phyloP scores from a whole-genome alignment of 2,797 vertebrate species.

The Danio aesculapii region DNA sequence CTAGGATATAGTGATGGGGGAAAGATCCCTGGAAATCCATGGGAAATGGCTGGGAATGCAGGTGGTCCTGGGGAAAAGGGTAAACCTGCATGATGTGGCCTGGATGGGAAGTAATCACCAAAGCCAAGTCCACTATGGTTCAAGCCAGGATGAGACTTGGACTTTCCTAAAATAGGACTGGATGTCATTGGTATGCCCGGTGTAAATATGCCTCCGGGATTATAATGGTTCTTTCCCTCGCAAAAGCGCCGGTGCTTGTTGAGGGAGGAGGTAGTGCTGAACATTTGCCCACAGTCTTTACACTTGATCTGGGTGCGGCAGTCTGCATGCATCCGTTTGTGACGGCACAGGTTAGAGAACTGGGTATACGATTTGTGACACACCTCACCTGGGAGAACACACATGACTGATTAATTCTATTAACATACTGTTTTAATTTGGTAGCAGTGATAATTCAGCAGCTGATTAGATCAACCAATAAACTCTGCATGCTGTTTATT shows the following conservation, averaged over 20 bases:
- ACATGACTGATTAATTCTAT: slow-evolving; percentile 86
- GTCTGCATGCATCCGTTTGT: slow-evolving; percentile 99
- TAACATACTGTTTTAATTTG: slow-evolving; percentile 84
- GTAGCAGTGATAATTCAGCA: slow-evolving; percentile 62
- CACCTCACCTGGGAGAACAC: slow-evolving; percentile 94
- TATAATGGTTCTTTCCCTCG: slow-evolving; percentile 96
- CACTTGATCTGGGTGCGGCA: slow-evolving; percentile 99
- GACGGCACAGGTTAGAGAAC: slow-evolving; percentile 99
- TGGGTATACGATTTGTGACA: slow-evolving; percentile 99
- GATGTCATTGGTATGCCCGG: slow-evolving; percentile 91
- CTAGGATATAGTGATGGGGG: slow-evolving; percentile 93
- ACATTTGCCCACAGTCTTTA: slow-evolving; percentile 99
- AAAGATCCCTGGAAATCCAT: slow-evolving; percentile 94
- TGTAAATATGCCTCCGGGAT: slow-evolving; percentile 87
- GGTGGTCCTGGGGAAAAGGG: slow-evolving; percentile 88
- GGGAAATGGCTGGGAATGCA: slow-evolving; percentile 87
- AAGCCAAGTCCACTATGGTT: slow-evolving; percentile 90
- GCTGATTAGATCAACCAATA: slow-evolving; percentile 59
- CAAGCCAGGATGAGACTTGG: slow-evolving; percentile 87
- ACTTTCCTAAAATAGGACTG: slow-evolving; percentile 92
- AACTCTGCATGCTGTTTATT: slow-evolving; percentile 48
- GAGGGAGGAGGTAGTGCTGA: slow-evolving; percentile 99
- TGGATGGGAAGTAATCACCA: slow-evolving; percentile 92
- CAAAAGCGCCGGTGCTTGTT: slow-evolving; percentile 99
- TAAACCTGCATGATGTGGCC: slow-evolving; percentile 88